These are phyloP conservation scores for Leptodactylus fuscus DNA, from an alignment of 2,113 vertebrate species.

Conservation along the genomic window DNA sequence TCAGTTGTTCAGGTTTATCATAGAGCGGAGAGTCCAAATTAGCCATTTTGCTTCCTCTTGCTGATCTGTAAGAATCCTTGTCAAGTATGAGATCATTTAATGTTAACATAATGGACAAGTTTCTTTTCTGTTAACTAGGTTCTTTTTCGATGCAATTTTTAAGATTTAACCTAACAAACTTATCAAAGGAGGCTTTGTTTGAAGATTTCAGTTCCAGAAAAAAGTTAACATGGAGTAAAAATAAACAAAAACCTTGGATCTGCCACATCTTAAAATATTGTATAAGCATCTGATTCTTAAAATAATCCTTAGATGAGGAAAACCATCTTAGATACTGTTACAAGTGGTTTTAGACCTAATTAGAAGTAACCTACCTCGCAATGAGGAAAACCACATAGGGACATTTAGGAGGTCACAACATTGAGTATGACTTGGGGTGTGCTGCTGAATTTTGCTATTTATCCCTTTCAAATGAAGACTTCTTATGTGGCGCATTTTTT, in stretches of 20 bases:
- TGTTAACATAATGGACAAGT: background rate
- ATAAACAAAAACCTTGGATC: background rate
- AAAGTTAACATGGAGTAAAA: constrained; percentile 3
- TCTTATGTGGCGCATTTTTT: background rate
- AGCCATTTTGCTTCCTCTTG: background rate
- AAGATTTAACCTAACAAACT: background rate
- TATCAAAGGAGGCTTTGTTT: constrained; percentile 18
- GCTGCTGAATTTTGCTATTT: background rate
- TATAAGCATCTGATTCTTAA: constrained; percentile 9
- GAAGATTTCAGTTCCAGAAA: background rate
- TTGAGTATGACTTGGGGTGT: background rate
- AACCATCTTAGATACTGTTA: constrained; percentile 1
- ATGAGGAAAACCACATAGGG: constrained; percentile 28
- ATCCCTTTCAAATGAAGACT: background rate
- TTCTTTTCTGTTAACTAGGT: background rate
- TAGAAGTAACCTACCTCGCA: background rate
- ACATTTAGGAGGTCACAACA: background rate
- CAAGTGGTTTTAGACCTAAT: constrained; percentile 18
- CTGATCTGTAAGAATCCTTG: background rate
- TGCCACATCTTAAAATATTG: constrained; percentile 32
- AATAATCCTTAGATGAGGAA: constrained; percentile 25
- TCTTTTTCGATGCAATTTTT: no score
- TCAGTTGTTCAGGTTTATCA: background rate
- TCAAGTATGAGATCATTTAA: background rate
- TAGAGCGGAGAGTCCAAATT: background rate